Base-by-base conservation (phyloP, 2,888 invertebrate genomes). In the Resseliella maxima region DNA sequence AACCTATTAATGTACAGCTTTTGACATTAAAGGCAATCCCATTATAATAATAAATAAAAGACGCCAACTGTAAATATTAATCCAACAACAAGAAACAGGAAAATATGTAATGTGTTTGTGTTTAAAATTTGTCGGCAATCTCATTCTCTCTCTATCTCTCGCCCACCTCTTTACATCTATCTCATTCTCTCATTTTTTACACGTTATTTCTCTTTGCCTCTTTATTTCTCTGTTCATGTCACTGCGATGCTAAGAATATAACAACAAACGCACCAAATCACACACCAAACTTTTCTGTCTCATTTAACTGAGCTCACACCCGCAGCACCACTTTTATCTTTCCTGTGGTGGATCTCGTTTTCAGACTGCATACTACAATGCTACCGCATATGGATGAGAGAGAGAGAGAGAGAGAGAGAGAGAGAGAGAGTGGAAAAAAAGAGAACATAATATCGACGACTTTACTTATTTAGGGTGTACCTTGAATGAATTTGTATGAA, bases 221-320 rank as follows among this genome's bases (percentile, higher is more conserved):
- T 50, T 18, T 15, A 8, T 50, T 2, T 18, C 46, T 18, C 46
- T 50, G 18, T 50, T 12, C n/a, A 21, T 21, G 15, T 21, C 15
- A 6, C 50, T 6, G 50, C 15, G 10, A 50, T 15, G 59, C 24
- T 59, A 72, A 72, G 72, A 72, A 31, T n/a, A 38, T n/a, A 21
- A 83, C 36, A 59, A 3, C n/a, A 59, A 6, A 24, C n/a, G 24
- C 15, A 59, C 36, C 36, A n/a, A 83, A 36, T 38, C 12, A 6
- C 83, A 38, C 83, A 72, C 46, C 59, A 24, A 83, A 83, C 83
- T 38, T 83, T 83, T 38, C 83, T 38, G 83, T 83, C 83, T 83
- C 83, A 83, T 83, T 83, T 83, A 83, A 83, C 83, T 83, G 83
- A 83, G 38, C 83, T 83, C 38, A 38, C 36, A 83, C 36, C 83